Evolutionary conservation across 2,888 invertebrate genomes (phyloP), one percentile per base, ranked within the genome.

Genomic region (Melanchra persicariae): DNA sequence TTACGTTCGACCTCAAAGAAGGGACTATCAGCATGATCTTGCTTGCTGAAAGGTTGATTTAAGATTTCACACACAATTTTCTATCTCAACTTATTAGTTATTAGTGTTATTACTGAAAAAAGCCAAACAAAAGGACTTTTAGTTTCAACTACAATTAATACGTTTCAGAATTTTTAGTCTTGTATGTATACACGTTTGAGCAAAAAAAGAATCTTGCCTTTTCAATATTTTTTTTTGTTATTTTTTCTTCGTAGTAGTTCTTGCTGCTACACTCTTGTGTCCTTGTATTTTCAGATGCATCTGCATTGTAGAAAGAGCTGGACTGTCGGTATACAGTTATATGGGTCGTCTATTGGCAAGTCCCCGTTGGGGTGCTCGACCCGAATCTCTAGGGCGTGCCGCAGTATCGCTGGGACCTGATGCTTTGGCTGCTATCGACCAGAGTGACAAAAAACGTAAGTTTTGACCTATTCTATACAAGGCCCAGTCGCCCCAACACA

Each of bases 1-100:
- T 98, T 7, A 99, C 99, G 67, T 98, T 99, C 87, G 99, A 99
- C 89, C 95, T 99, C 68, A 98, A 98, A 90, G 99, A 98, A 90
- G 98, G 98, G 1, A 97, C 97, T 69, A 98, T 99, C 2, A 98
- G 97, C 78, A 97, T 98, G 89, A 97, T 99, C 70, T 93, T 98
- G 60, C 96, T 98, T 71, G 97, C 98, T 65, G 98, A 98, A 93
- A 98, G 98, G 98, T 99, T 96, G 30, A 30, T 6, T 30, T 30
- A 5, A 30, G 30, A 3, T 3, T 30, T 30, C 30, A 30, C 30
- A 30, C 30, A 30, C 30, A 6, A 30, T 30, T 30, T 30, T 3
- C 1, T 30, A 5, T 30, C 1, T 30, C 4, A 5, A 30, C 30
- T 30, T 30, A 30, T 30, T n/a, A n/a, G n/a, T n/a, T n/a, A n/a